Evolutionary conservation across 2,113 vertebrate genomes (phyloP).

Genomic region (Choloepus hoffmanni): DNA sequence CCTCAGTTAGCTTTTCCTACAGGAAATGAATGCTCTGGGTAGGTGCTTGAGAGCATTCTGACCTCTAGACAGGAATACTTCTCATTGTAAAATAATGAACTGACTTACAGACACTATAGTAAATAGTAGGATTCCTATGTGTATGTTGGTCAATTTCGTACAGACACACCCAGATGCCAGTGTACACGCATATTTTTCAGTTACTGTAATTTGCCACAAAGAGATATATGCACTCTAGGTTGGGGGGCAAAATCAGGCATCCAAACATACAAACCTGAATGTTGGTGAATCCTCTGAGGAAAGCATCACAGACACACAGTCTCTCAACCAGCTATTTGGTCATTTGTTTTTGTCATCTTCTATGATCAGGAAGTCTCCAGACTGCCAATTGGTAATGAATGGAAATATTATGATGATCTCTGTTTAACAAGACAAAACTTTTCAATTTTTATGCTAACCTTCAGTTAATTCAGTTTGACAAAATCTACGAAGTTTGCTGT

Average conservation of each 20-base stretch:
- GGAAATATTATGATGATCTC: not conserved
- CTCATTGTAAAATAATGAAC: not conserved
- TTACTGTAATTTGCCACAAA: not conserved
- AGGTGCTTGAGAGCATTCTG: not conserved
- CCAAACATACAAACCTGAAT: not conserved
- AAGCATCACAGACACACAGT: not conserved
- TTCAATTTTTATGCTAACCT: not conserved
- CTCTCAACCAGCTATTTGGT: not conserved
- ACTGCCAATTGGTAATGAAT: not conserved
- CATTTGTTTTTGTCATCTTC: not conserved
- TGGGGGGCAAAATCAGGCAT: not conserved
- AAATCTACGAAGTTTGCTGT: not conserved
- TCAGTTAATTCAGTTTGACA: not conserved
- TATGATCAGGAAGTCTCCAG: not conserved
- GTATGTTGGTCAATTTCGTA: not conserved
- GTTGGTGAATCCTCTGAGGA: not conserved
- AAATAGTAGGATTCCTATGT: not conserved
- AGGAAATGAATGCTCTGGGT: not conserved
- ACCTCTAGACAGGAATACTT: not conserved
- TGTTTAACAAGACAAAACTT: constrained; percentile 54
- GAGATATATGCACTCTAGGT: not conserved
- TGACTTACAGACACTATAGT: not conserved
- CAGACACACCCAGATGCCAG: not conserved
- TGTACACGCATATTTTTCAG: not conserved
- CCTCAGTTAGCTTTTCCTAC: not conserved